phyloP scores from a whole-genome alignment of 2,888 invertebrate species.

The Gymnosoma rotundatum region DNA sequence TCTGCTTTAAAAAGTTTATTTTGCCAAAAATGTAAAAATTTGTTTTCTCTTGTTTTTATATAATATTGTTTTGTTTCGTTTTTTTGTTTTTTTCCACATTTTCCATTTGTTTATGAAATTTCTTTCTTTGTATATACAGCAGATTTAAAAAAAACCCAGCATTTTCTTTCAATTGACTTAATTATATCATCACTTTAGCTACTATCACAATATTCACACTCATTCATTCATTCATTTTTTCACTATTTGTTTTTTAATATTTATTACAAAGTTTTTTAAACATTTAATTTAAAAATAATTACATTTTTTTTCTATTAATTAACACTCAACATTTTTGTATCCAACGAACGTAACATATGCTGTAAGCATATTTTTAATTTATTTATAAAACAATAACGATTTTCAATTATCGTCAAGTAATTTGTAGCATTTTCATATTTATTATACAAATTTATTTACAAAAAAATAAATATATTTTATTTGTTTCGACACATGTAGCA shows the following conservation, averaged over 20 bases:
- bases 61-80: no score
- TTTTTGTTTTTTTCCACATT: background rate
- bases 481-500: conserved; percentile 43
- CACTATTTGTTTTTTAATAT: conserved; percentile 18
- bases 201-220: conserved; percentile 34
- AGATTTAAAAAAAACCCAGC: background rate
- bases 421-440: conserved; percentile 14
- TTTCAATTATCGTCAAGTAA: conserved; percentile 28
- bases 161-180: conserved; percentile 53
- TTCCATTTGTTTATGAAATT: conserved; percentile 15
- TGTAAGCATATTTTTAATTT: conserved; percentile 24
- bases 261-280: conserved; percentile 13
- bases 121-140: background rate
- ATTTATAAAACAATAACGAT: conserved; percentile 31
- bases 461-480: conserved; percentile 35
- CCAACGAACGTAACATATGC: background rate
- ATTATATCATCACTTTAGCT: conserved; percentile 68
- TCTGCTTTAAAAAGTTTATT: background rate
- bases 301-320: conserved; percentile 22
- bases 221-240: conserved; percentile 51
- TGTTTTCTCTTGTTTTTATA: no score
- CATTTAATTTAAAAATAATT: conserved; percentile 24
- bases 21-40: no score
- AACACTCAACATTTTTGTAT: conserved; percentile 3
- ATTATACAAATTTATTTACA: conserved; percentile 36